Conservation (phyloP, 2,888 invertebrate genomes). For the Clunio marinus region DNA sequence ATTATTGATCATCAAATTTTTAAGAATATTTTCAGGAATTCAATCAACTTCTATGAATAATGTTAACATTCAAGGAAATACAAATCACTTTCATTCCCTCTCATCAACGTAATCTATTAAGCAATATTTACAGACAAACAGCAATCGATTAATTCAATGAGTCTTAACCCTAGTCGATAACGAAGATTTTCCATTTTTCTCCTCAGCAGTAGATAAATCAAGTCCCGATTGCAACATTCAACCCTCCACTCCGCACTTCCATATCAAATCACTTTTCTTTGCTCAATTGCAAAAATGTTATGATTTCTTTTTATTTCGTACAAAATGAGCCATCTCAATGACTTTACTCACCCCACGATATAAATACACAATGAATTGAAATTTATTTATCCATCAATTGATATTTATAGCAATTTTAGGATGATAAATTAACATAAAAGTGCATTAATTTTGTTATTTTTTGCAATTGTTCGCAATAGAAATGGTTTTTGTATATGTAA, state of each 20-base stretch:
- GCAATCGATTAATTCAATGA: constrained; percentile 39
- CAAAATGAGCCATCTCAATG: constrained; percentile 29
- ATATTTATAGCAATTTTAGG: constrained; percentile 24
- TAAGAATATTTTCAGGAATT: background rate
- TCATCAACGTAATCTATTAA: constrained; percentile 21
- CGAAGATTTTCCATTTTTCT: background rate
- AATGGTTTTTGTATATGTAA: too few relatives aligned
- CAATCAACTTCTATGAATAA: too few relatives aligned
- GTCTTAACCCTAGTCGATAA: constrained; percentile 28
- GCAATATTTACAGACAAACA: constrained; percentile 30
- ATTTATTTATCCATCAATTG: constrained; percentile 33
- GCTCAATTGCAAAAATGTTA: constrained; percentile 39
- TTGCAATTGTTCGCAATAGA: background rate
- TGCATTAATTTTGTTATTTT: constrained; percentile 37
- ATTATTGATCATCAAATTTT: too few relatives aligned
- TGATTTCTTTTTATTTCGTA: constrained; percentile 31
- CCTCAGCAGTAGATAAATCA: constrained; percentile 18
- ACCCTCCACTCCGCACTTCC: constrained; percentile 14
- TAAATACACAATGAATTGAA: constrained; percentile 2
- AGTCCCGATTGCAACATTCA: constrained; percentile 6
- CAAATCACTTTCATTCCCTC: too few relatives aligned
- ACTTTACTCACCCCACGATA: background rate
- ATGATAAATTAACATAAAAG: constrained; percentile 38
- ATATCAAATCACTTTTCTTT: constrained; percentile 35
- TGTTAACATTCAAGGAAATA: too few relatives aligned